Percentiles rank a stretch among this genome's conserved stretches.
Evolutionary conservation across 1,140 invertebrate species (phyloP).

Genomic region (Bombyx mandarina): DNA sequence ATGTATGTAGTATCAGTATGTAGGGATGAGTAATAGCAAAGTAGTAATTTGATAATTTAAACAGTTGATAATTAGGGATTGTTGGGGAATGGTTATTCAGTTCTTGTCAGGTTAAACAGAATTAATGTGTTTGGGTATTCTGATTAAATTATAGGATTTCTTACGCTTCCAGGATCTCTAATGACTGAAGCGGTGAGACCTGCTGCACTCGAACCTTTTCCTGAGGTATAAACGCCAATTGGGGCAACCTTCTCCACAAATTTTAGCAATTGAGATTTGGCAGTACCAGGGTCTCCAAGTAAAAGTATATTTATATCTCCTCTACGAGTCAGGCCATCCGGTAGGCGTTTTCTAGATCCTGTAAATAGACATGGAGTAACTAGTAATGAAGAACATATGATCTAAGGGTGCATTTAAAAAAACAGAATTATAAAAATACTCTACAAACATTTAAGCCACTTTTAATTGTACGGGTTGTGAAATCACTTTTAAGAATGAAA

Average conservation of each 20-base stretch:
- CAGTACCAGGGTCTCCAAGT: constrained; percentile 98
- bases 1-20: too few relatives aligned
- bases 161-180: constrained; percentile 91
- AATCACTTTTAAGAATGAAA: too few relatives aligned
- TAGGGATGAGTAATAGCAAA: too few relatives aligned
- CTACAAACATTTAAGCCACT: too few relatives aligned
- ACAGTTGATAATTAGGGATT: too few relatives aligned
- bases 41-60: too few relatives aligned
- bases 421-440: too few relatives aligned
- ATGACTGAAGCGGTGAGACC: constrained; percentile 98
- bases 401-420: not conserved
- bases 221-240: constrained; percentile 97
- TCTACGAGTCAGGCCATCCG: constrained; percentile 94
- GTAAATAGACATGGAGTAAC: constrained; percentile 19
- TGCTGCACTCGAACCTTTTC: constrained; percentile 98
- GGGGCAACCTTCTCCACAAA: constrained; percentile 98
- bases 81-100: too few relatives aligned
- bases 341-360: constrained; percentile 88
- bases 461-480: too few relatives aligned
- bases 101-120: too few relatives aligned
- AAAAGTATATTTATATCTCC: constrained; percentile 98
- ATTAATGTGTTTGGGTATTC: too few relatives aligned
- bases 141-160: constrained; percentile 17
- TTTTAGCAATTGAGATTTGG: constrained; percentile 98
- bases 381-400: constrained; percentile 4